Percentiles rank a stretch among this genome's conserved stretches.
Conservation (phyloP, 1,140 invertebrate species). For the Leptinotarsa lineolata region DNA sequence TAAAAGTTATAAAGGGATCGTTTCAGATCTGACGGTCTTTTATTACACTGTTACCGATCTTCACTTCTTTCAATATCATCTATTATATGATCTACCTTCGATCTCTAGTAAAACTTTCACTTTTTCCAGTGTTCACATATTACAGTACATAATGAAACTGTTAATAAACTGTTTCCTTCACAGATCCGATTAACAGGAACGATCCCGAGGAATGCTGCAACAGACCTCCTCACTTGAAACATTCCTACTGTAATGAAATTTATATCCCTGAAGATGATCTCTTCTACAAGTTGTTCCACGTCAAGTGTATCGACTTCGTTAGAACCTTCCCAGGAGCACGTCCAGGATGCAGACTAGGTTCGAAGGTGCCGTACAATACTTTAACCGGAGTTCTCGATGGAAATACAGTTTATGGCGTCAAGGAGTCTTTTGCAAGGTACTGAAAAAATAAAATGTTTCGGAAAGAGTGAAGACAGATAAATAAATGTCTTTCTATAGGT, state of each 20-base stretch:
- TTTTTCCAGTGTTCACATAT: too few species aligned
- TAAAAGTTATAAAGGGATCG: too few species aligned
- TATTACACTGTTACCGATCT: too few species aligned
- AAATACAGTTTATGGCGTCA: slow-evolving; percentile 84
- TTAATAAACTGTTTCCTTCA: slow-evolving; percentile 10
- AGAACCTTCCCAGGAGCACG: slow-evolving; percentile 81
- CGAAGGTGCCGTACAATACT: slow-evolving; percentile 79
- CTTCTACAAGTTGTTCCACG: slow-evolving; percentile 83
- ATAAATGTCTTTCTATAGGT: too few species aligned
- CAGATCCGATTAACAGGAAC: slow-evolving; percentile 81
- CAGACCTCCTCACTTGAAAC: slow-evolving; percentile 74
- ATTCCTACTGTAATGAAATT: slow-evolving; percentile 92
- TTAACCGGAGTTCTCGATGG: slow-evolving; percentile 81
- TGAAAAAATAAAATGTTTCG: background rate
- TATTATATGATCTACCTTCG: too few species aligned
- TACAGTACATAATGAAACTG: too few species aligned
- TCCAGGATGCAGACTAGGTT: slow-evolving; percentile 75
- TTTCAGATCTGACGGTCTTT: too few species aligned
- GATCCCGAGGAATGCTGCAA: slow-evolving; percentile 88
- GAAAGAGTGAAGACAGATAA: too few species aligned
- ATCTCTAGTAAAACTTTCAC: too few species aligned
- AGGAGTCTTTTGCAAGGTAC: slow-evolving; percentile 74
- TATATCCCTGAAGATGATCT: slow-evolving; percentile 87
- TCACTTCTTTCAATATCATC: too few species aligned
- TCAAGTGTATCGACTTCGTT: slow-evolving; percentile 87